phyloP scores from a whole-genome alignment of 2,797 vertebrate genomes.

The Synaphobranchus kaupii region DNA sequence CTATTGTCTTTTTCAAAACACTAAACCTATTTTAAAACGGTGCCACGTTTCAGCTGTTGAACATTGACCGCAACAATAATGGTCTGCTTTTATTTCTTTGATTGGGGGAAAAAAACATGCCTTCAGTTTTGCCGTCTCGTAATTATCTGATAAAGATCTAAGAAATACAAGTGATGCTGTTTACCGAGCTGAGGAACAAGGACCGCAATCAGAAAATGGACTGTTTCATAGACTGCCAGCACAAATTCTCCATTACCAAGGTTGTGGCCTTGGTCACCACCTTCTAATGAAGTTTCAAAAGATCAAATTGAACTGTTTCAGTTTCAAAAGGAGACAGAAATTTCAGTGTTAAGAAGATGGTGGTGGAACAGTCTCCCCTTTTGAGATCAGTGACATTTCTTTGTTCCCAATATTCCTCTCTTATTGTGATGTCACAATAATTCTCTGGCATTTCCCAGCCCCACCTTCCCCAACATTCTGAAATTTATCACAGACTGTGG shows the following conservation, averaged over 20 bases:
- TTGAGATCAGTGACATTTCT: not conserved
- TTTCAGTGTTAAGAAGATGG: not conserved
- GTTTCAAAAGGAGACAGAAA: not conserved
- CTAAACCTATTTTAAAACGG: not conserved
- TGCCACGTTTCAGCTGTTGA: not conserved
- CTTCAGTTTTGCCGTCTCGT: not conserved
- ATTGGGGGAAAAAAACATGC: not conserved
- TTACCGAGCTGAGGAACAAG: not conserved
- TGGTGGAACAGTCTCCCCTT: not conserved
- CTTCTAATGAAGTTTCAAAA: not conserved
- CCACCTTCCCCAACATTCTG: not conserved
- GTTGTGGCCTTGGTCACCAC: not conserved
- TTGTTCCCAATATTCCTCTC: not conserved
- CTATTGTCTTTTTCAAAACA: not conserved
- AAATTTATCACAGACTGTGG: not conserved
- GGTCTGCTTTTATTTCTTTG: not conserved
- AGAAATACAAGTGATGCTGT: not conserved
- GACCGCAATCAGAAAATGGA: not conserved
- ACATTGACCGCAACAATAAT: not conserved
- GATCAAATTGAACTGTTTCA: not conserved
- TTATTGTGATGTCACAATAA: not conserved
- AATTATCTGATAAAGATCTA: constrained; percentile 13
- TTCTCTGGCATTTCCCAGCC: not conserved
- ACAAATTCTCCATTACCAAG: not conserved
- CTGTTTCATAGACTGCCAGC: not conserved